phyloP scores from a whole-genome alignment of 2,797 vertebrate genomes.

The Zalophus californianus region DNA sequence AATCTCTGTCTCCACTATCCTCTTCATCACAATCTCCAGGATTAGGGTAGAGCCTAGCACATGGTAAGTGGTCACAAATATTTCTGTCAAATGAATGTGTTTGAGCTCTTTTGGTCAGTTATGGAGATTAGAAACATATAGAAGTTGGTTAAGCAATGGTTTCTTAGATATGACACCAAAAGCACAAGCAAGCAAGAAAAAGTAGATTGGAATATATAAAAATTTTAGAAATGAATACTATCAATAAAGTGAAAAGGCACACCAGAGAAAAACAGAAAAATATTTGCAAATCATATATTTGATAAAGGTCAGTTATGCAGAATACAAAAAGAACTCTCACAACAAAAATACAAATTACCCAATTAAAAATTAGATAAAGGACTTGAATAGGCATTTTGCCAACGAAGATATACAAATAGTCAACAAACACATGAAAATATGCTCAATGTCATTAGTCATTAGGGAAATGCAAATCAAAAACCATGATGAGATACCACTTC shows the following conservation, averaged over 20 bases:
- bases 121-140: not conserved
- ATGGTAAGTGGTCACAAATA: not conserved
- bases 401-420: not conserved
- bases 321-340: not conserved
- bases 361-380: not conserved
- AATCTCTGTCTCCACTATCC: not conserved
- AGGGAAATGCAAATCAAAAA: constrained; percentile 25
- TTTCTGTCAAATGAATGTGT: not conserved
- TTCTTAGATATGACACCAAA: not conserved
- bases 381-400: not conserved
- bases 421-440: not conserved
- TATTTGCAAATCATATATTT: constrained; percentile 16
- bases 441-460: not conserved
- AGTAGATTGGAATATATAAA: not conserved
- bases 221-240: not conserved
- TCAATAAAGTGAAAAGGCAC: not conserved
- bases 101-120: not conserved
- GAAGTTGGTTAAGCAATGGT: not conserved
- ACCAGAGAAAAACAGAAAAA: not conserved
- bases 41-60: not conserved
- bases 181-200: not conserved
- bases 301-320: not conserved
- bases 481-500: not conserved
- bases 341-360: not conserved
- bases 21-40: not conserved